Evolutionary conservation across 2,113 vertebrate genomes (phyloP).

Genomic region (Pica pica): DNA sequence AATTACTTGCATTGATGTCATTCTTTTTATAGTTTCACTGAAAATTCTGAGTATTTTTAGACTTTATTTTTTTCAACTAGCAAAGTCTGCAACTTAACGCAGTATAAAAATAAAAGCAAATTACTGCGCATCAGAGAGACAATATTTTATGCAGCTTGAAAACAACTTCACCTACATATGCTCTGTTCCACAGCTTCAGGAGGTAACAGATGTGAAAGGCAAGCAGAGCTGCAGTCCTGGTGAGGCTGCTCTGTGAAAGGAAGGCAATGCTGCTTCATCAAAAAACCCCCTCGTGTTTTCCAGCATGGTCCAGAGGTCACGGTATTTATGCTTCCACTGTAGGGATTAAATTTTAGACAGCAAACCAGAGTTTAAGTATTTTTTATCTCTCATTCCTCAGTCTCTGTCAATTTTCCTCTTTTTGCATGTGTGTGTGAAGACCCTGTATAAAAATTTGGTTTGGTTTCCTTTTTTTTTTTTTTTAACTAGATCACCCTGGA

Average conservation of each 20-base stretch:
- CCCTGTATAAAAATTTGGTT: neutral
- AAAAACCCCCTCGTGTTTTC: rapidly evolving
- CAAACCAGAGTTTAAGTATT: neutral
- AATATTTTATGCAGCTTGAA: neutral
- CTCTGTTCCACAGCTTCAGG: neutral
- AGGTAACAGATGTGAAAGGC: neutral
- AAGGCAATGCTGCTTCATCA: neutral
- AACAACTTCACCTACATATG: neutral
- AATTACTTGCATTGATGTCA: neutral
- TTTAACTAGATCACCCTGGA: rapidly evolving
- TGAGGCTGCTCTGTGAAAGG: neutral
- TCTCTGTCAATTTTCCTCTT: neutral
- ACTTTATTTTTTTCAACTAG: neutral
- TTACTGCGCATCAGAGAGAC: neutral
- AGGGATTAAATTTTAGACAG: neutral
- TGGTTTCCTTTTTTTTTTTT: neutral
- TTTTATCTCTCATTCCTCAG: neutral
- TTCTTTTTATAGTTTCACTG: neutral
- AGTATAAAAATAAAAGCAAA: neutral
- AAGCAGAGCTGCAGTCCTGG: neutral
- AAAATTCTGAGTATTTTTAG: neutral
- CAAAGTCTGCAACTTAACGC: neutral
- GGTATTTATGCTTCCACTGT: rapidly evolving
- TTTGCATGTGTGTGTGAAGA: rapidly evolving
- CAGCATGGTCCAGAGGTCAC: neutral